Evolutionary conservation across 1,140 invertebrate species (phyloP), one percentile per base, ranked within the genome.

Genomic region (Globodera rostochiensis): DNA sequence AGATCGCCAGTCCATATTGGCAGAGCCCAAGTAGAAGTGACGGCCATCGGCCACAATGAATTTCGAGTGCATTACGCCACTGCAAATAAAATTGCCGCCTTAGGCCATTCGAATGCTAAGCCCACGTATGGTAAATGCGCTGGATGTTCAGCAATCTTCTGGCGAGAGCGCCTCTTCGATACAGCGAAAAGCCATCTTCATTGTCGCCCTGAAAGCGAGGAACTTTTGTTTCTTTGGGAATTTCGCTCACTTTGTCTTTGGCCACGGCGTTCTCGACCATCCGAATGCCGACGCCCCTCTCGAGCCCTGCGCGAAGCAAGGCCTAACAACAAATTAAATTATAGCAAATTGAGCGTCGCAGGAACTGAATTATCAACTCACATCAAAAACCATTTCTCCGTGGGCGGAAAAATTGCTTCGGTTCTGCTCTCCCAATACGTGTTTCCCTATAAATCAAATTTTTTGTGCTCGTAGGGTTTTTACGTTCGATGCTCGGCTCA

Each of bases 31-130:
- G 85, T 92, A 93, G 76, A 92, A 91, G 84, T 91, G 90, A 79
- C 89, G 84, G 64, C 90, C 87, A 90, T 99, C 97, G 47, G 95
- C 93, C 6, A 98, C 92, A 91, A 93, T 92, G 87, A 98, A 92
- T 91, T 99, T 99, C 0, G 96, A 97, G 89, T 99, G 97, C 36
- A 98, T 92, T 19, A 98, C 94, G 25, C 97, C 97, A 70, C 57
- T 64, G 57, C 2, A 64, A 64, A 64, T 19, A 64, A 36, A 36
- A 36, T 91, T 91, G 2, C 21, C 11, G 19, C n/a, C 50, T 19
- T 49, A 6, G 46, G 50, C 11, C 46, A 47, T 6, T 21, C 50
- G n/a, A 47, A 15, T 19, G 6, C 0, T 19, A 64, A 53, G 53
- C 53, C 53, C 5, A 64, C 57, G 85, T 82, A 50, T 95, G 94